Evolutionary conservation across 2,797 vertebrate genomes (phyloP).

Genomic region (Eurystomus glaucurus): DNA sequence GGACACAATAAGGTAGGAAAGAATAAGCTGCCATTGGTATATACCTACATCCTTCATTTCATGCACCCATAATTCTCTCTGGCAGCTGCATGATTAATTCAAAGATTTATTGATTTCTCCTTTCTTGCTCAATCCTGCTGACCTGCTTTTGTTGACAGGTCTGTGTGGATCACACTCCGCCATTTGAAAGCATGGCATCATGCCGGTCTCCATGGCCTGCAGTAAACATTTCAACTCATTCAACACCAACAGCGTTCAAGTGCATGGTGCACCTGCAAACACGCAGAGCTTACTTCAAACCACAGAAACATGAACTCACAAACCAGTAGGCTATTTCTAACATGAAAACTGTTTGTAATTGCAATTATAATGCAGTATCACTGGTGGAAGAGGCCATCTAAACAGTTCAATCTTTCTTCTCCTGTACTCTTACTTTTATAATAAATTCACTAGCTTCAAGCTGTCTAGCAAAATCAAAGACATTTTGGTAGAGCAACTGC

Average conservation of each 20-base stretch:
- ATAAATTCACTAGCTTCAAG: neutral
- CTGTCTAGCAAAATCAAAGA: neutral
- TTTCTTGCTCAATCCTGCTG: conserved; percentile 78
- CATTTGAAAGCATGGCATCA: conserved; percentile 46
- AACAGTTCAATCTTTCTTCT: neutral
- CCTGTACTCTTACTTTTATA: neutral
- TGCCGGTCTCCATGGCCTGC: neutral
- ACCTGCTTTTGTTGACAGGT: conserved; percentile 81
- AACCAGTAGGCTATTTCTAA: neutral
- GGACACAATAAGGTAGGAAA: neutral
- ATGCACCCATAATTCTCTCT: conserved; percentile 89
- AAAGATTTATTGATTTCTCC: conserved; percentile 91
- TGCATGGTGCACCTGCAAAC: neutral
- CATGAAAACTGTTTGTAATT: neutral
- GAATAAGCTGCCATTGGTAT: conserved; percentile 71
- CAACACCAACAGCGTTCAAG: rapidly evolving
- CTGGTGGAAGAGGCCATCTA: neutral
- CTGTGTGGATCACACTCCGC: conserved; percentile 54
- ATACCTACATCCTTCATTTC: conserved; percentile 88
- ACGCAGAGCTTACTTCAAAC: neutral
- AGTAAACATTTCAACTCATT: conserved; percentile 26
- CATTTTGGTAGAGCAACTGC: neutral
- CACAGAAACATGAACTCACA: neutral
- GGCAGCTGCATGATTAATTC: conserved; percentile 94
- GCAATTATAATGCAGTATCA: neutral